Percentiles rank a stretch among this genome's conserved stretches.
phyloP scores from a whole-genome alignment of 2,113 vertebrate species.

The Pristiophorus japonicus region DNA sequence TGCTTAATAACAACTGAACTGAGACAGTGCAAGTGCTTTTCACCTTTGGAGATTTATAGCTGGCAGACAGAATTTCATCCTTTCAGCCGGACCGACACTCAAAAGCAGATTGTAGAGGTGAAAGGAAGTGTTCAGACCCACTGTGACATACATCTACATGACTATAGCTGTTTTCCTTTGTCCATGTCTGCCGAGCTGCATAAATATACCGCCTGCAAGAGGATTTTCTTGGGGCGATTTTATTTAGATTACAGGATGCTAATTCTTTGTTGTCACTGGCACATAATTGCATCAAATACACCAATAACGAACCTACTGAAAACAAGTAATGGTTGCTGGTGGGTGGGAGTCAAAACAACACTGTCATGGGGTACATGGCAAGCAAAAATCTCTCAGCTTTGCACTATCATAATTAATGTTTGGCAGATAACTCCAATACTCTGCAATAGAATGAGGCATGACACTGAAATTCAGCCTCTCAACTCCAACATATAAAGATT shows the following conservation, averaged over 20 bases:
- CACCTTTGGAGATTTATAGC: not conserved
- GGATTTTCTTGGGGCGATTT: not conserved
- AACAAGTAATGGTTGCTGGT: not conserved
- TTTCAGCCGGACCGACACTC: not conserved
- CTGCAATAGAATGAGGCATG: not conserved
- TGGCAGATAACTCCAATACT: not conserved
- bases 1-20: not conserved
- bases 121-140: not conserved
- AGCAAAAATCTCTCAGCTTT: not conserved
- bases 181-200: not conserved
- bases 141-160: not conserved
- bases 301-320: constrained; percentile 3
- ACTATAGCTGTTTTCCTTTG: not conserved
- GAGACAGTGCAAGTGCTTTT: not conserved
- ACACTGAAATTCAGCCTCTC: not conserved
- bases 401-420: not conserved
- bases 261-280: not conserved
- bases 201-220: not conserved
- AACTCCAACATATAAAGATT: not conserved
- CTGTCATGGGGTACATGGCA: not conserved
- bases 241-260: not conserved
- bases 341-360: not conserved
- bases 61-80: not conserved
- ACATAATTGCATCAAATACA: not conserved
- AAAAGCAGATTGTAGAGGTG: not conserved